Conservation (phyloP, 1,140 invertebrate species). For the Phymastichus coffea region DNA sequence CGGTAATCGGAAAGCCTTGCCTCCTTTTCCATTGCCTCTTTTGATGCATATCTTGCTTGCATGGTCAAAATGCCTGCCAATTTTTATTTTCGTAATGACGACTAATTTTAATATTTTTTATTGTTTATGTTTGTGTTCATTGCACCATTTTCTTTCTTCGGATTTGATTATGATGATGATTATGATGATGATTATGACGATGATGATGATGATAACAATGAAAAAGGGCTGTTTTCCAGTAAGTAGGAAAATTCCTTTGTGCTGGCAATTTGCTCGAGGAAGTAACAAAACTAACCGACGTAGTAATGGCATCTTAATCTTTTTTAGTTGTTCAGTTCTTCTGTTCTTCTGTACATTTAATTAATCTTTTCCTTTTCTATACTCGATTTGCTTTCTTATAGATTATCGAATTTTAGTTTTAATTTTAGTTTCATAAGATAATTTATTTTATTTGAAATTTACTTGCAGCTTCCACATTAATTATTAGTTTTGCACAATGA, state of each 20-base stretch:
- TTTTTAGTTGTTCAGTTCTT: neutral
- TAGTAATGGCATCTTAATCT: conserved; percentile 1
- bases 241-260: conserved; percentile 63
- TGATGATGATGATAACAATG: conserved; percentile 8
- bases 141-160: conserved; percentile 74
- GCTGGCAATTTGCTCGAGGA: conserved; percentile 10
- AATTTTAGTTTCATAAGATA: neutral
- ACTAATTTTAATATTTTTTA: conserved; percentile 64
- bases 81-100: conserved; percentile 50
- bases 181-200: conserved; percentile 17
- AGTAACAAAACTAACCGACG: conserved; percentile 21
- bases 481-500: neutral
- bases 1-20: neutral
- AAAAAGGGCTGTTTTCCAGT: conserved; percentile 78
- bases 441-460: neutral
- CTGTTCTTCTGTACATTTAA: neutral
- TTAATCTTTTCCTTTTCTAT: neutral
- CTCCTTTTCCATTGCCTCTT: conserved; percentile 34
- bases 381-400: neutral
- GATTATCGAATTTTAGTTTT: neutral
- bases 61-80: conserved; percentile 52
- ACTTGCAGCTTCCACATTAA: neutral
- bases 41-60: conserved; percentile 52
- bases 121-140: conserved; percentile 72
- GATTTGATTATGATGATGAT: conserved; percentile 62